Evolutionary conservation across 2,113 vertebrate genomes (phyloP).

Genomic region (Muntiacus muntjak): DNA sequence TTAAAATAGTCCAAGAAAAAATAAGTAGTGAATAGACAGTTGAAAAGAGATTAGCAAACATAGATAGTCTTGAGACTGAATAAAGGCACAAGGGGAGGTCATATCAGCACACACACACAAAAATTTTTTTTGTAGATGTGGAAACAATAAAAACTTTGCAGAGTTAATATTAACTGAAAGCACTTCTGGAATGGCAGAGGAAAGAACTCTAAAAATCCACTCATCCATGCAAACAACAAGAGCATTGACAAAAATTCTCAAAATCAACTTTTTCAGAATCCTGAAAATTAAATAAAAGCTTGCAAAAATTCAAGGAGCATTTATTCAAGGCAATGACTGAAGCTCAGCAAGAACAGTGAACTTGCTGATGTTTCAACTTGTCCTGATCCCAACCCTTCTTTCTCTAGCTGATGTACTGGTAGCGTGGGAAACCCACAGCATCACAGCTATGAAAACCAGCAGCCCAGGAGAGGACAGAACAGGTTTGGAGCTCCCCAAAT

Average conservation of each 20-base stretch:
- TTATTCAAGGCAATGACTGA: background rate
- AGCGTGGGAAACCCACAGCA: background rate
- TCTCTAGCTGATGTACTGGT: background rate
- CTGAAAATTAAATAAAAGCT: background rate
- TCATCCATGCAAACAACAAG: background rate
- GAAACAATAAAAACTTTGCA: background rate
- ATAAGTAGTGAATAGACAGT: background rate
- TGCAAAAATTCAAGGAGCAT: background rate
- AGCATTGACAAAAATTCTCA: background rate
- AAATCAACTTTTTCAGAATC: background rate
- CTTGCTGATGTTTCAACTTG: background rate
- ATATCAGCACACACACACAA: background rate
- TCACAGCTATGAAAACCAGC: background rate
- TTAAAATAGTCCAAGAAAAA: background rate
- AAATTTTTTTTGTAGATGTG: background rate
- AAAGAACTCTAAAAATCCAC: background rate
- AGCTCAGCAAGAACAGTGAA: background rate
- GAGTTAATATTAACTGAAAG: background rate
- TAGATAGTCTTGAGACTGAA: background rate
- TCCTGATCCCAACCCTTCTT: background rate
- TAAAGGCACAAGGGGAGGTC: background rate
- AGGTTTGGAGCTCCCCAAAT: background rate
- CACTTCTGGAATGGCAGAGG: background rate
- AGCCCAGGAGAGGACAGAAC: background rate
- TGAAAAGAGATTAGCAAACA: background rate